Evolutionary conservation across 2,113 vertebrate species (phyloP), one percentile per base, ranked within the genome.

Genomic region (Podarcis cretensis): DNA sequence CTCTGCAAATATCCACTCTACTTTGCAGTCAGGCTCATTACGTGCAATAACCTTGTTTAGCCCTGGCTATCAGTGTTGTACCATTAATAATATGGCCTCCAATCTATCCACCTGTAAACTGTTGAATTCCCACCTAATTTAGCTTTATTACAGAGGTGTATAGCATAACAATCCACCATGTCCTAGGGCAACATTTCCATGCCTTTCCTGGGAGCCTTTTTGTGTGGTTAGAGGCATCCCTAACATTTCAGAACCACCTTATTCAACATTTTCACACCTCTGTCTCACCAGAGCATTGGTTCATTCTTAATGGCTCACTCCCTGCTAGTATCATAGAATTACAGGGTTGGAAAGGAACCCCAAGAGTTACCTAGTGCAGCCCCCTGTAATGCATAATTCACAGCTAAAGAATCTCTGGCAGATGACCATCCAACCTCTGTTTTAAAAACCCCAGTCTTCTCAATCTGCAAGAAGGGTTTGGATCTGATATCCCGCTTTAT

Each of bases 101-200:
- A 95, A 95, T 92, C 93, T 94, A 93, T 94, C 90, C 92, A 94
- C 91, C 92, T 94, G 89, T 96, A 95, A 95, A 93, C 92, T 93
- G 88, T 89, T 94, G 90, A 89, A 93, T 93, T 90, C 93, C 92
- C 63, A 54, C 66, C 54, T 68, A 88, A 87, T 65, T 90, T 84
- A 13, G 48, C 87, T 89, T 73, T 30, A 30, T 37, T 80, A 37
- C 4, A 85, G 30, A 85, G 89, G 85, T 84, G 35, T 2, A 40
- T 71, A 71, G 27, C 79, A 12, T n/a, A 87, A 1, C 4, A 0
- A 90, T 83, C 87, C 14, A 1, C 27, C 86, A 32, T 82, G 7
- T 3, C 87, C 21, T 83, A 86, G 40, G 78, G 75, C 75, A 77
- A 78, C 0, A 40, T 54, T n/a, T 84, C 86, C 7, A 25, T 14